Percentiles rank a stretch among this genome's conserved stretches.
These are phyloP conservation scores for Euwallacea fornicatus DNA, from an alignment of 1,140 invertebrate genomes.

Conservation along the genomic window DNA sequence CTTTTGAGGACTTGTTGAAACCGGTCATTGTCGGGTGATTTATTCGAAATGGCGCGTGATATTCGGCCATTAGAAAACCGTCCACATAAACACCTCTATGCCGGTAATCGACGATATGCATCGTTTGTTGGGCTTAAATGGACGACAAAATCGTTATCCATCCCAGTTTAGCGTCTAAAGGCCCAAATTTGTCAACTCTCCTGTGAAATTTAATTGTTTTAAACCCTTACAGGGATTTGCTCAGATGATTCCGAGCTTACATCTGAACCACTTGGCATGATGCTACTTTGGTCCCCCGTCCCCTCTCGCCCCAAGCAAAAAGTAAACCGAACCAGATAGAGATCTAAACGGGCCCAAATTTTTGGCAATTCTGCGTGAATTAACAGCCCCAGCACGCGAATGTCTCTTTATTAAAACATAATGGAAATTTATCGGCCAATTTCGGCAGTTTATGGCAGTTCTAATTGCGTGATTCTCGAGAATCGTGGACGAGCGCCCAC, in stretches of 20 bases:
- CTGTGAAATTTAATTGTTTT: no score
- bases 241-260: no score
- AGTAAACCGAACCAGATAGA: no score
- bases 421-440: conserved; percentile 30
- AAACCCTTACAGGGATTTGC: no score
- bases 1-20: conserved; percentile 6
- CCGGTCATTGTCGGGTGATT: conserved; percentile 5
- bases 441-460: conserved; percentile 21
- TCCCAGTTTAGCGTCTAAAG: no score
- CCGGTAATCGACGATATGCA: conserved; percentile 4
- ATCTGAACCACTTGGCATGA: no score
- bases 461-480: conserved; percentile 25
- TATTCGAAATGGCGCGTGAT: not conserved
- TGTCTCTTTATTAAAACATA: conserved; percentile 31
- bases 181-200: no score
- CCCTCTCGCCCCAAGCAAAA: no score
- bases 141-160: not conserved
- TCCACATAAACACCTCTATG: not conserved
- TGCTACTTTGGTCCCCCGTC: no score
- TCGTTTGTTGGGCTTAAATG: not conserved
- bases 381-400: conserved; percentile 16
- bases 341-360: no score
- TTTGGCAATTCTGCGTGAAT: no score
- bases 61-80: conserved; percentile 1
- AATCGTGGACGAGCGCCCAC: conserved; percentile 1